Conservation (phyloP, 2,113 vertebrate genomes). For the Calidris pugnax region DNA sequence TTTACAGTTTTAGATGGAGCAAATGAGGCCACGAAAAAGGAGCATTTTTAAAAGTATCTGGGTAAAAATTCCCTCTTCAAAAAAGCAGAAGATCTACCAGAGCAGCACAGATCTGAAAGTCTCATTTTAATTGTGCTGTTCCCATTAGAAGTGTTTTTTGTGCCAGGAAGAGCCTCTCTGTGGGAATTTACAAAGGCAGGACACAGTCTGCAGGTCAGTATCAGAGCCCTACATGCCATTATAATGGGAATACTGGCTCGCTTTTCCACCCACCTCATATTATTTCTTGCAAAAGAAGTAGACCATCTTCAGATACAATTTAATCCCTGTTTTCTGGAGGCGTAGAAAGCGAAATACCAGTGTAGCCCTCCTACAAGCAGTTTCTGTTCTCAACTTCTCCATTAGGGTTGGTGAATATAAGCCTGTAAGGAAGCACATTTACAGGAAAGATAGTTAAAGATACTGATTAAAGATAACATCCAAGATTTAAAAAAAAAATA, state of each 20-base stretch:
- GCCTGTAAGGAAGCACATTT: neutral
- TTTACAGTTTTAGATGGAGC: neutral
- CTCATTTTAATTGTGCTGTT: neutral
- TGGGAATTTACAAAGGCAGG: neutral
- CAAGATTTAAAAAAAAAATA: neutral
- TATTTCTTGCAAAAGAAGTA: neutral
- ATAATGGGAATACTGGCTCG: neutral
- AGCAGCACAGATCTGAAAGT: neutral
- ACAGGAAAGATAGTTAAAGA: neutral
- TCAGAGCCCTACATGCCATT: neutral
- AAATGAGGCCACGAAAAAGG: neutral
- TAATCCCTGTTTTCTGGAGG: neutral
- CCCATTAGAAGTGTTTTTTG: neutral
- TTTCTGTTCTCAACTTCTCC: neutral
- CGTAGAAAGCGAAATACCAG: neutral
- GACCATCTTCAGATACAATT: neutral
- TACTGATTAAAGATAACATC: neutral
- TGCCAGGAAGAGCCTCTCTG: neutral
- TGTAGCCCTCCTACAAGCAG: neutral
- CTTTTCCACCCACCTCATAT: neutral
- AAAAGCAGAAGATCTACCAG: neutral
- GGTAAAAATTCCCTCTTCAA: neutral
- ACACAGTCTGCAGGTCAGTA: neutral
- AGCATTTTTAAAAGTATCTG: neutral
- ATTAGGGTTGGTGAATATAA: neutral